Base-by-base conservation (phyloP, 2,797 vertebrate genomes). In the Notolepis coatsorum region DNA sequence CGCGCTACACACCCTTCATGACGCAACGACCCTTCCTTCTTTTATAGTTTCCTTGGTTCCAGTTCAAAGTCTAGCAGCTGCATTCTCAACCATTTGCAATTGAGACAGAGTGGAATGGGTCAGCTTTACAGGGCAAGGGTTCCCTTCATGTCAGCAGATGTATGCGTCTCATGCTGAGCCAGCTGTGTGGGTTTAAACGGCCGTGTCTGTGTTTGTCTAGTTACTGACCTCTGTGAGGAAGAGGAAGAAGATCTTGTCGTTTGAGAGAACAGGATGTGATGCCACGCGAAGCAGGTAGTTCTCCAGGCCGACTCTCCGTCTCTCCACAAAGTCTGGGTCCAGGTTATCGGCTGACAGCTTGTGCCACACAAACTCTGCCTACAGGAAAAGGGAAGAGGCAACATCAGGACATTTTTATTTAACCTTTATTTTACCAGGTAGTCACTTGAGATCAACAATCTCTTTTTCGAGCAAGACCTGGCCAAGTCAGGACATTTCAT, bases 291-390 rank as follows among this genome's bases (percentile, higher is more conserved):
- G 81, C 61, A 99, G 88, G 80, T 98, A 99, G 86, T 97, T 99
- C 85, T 99, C 98, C 79, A 99, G 90, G 45, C 97, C 97, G 0
- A 98, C 95, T 72, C 97, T 92, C 58, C 97, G 90, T 79, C 98
- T 91, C 85, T 99, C 98, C 61, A 99, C 98, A 84, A 99, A 99
- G 85, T 99, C 97, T 1, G 98, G 97, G 88, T 99, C 97, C 83
- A 99, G 96, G 73, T 99, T 99, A 88, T 99, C 98, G 18, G 97
- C 96, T 4, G 97, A 95, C 18, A 99, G 88, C 79, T 98, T 99
- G 89, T 99, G 97, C 98, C 98, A 99, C 79, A 98, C 96, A 81
- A 99, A 99, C 89, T 99, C 98, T 54, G 98, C 98, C 97, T 99
- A 57, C 61, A 74, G 43, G 10, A 65, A 28, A 31, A 15, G 57